phyloP scores from a whole-genome alignment of 2,113 vertebrate genomes.

The Bos javanicus region DNA sequence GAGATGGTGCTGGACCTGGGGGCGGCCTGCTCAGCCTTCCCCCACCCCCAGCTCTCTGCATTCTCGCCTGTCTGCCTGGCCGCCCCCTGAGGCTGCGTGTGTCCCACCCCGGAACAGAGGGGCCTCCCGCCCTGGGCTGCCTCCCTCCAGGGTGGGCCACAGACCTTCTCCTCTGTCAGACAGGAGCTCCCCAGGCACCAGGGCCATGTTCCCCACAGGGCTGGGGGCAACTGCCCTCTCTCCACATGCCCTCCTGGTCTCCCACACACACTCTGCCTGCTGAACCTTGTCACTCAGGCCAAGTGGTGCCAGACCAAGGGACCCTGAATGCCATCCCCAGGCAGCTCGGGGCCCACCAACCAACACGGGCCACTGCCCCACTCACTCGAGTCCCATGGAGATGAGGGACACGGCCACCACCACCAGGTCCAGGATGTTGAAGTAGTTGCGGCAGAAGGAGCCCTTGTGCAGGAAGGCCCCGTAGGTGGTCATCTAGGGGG shows the following conservation, averaged over 20 bases:
- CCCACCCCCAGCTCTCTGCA: neutral
- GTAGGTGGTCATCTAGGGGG: slow-evolving; percentile 92
- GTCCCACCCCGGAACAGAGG: no score
- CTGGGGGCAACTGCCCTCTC: no score
- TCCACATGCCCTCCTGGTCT: neutral
- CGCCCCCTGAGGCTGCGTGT: fast-evolving
- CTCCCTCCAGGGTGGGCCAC: fast-evolving
- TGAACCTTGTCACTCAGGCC: neutral
- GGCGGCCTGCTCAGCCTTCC: neutral
- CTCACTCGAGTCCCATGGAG: slow-evolving; percentile 96
- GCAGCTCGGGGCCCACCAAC: neutral
- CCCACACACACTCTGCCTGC: neutral
- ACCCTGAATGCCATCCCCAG: neutral
- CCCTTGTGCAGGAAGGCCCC: slow-evolving; percentile 97
- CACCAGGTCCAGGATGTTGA: slow-evolving; percentile 97
- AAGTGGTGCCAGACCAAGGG: neutral
- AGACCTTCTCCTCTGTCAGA: neutral
- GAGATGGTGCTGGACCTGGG: slow-evolving; percentile 96
- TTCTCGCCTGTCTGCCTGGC: fast-evolving
- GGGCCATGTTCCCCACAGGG: fast-evolving
- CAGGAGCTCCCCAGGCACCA: fast-evolving
- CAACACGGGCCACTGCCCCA: neutral
- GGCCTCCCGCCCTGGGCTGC: neutral
- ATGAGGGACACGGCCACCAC: slow-evolving; percentile 96
- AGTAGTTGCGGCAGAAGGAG: slow-evolving; percentile 98